Evolutionary conservation across 2,888 invertebrate genomes (phyloP).

Genomic region (Macrosoma leucophasiata): DNA sequence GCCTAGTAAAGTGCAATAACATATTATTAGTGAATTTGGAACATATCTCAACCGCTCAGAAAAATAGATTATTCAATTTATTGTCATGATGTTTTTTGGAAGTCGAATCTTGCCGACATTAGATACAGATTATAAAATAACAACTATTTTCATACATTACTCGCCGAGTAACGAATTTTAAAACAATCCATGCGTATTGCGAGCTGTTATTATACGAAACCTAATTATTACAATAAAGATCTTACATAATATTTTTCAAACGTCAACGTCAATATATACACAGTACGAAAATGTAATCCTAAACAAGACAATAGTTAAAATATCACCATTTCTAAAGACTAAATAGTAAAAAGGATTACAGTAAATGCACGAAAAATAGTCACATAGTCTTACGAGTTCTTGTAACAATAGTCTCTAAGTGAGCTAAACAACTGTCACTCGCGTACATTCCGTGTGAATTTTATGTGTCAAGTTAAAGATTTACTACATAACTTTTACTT

Average conservation of each 20-base stretch:
- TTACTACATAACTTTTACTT: constrained; percentile 7
- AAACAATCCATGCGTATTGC: constrained; percentile 12
- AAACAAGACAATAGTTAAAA: constrained; percentile 54
- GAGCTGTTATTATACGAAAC: constrained; percentile 11
- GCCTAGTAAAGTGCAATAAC: too few relatives aligned
- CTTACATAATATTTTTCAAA: constrained; percentile 46
- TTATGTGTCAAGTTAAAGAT: neutral
- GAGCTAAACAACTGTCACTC: constrained; percentile 50
- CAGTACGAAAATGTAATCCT: constrained; percentile 33
- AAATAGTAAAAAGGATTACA: constrained; percentile 69
- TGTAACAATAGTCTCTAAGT: constrained; percentile 52
- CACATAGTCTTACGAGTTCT: constrained; percentile 59
- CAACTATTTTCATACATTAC: constrained; percentile 1
- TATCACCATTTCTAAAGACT: constrained; percentile 67
- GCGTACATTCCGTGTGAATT: constrained; percentile 33
- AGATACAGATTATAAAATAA: constrained; percentile 29
- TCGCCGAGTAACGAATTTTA: constrained; percentile 6
- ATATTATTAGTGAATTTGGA: too few relatives aligned
- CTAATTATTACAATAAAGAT: constrained; percentile 16
- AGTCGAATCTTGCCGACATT: constrained; percentile 31
- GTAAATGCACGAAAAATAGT: constrained; percentile 76
- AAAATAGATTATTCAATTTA: constrained; percentile 62
- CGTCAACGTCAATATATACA: constrained; percentile 37
- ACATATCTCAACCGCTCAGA: constrained; percentile 33
- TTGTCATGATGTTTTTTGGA: constrained; percentile 58